A percentile compares a stretch with the other conserved stretches of the same genome.
Evolutionary conservation across 1,140 invertebrate genomes (phyloP).

Genomic region (Polyergus mexicanus): DNA sequence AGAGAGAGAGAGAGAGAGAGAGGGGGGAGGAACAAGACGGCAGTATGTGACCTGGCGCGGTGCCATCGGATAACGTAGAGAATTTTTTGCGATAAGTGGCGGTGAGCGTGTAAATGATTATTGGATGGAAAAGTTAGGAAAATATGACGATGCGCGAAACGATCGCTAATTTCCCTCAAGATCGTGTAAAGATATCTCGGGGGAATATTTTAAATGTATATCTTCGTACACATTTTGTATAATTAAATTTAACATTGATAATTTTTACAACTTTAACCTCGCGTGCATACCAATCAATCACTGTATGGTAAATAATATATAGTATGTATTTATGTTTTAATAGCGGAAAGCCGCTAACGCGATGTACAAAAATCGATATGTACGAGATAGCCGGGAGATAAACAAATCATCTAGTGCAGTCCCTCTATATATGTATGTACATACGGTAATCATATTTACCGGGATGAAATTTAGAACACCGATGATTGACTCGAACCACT

Average conservation of each 20-base stretch:
- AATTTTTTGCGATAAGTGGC: slow-evolving; percentile 29
- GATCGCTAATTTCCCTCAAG: neutral
- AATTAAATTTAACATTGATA: neutral
- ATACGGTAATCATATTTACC: neutral
- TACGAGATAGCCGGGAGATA: neutral
- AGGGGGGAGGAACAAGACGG: too few species aligned
- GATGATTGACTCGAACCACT: neutral
- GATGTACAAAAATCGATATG: slow-evolving; percentile 17
- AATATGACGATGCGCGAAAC: slow-evolving; percentile 6
- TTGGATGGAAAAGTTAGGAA: slow-evolving; percentile 28
- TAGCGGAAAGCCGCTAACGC: neutral
- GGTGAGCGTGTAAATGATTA: slow-evolving; percentile 40
- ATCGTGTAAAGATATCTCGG: neutral
- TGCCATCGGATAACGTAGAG: slow-evolving; percentile 46
- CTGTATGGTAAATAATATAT: neutral
- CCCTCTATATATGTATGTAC: neutral
- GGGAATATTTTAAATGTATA: neutral
- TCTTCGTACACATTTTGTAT: neutral
- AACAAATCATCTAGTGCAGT: slow-evolving; percentile 13
- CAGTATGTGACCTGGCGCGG: slow-evolving; percentile 38
- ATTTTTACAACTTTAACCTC: neutral
- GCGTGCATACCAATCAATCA: neutral
- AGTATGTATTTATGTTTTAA: neutral
- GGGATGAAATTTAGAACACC: slow-evolving; percentile 11
- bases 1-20: neutral